Evolutionary conservation across 2,797 vertebrate species (phyloP).

Genomic region (Premnoplex brunnescens): DNA sequence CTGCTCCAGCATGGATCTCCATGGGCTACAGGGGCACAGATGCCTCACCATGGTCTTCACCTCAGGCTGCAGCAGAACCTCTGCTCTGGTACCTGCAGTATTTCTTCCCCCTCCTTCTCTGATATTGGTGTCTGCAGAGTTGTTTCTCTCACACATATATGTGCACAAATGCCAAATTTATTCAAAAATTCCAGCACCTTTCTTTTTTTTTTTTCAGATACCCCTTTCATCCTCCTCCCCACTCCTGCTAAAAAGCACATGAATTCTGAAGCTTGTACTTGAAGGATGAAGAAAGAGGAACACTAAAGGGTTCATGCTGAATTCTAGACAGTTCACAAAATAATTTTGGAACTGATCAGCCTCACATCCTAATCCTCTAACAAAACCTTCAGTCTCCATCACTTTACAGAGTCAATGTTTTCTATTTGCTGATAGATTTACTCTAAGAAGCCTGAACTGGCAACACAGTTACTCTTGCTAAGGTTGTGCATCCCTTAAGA

Average conservation of each 20-base stretch:
- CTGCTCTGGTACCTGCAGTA: not conserved
- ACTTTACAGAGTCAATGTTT: not conserved
- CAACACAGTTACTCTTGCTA: not conserved
- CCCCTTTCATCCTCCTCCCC: too few relatives aligned
- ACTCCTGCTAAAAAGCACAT: not conserved
- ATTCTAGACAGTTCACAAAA: not conserved
- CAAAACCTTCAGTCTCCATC: not conserved
- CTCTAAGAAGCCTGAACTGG: not conserved
- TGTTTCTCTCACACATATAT: not conserved
- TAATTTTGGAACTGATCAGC: not conserved
- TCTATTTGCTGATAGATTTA: not conserved
- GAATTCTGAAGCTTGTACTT: not conserved
- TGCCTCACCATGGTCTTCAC: fast-evolving
- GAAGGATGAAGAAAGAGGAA: not conserved
- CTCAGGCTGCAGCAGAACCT: not conserved
- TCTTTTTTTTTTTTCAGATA: not conserved
- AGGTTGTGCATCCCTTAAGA: not conserved
- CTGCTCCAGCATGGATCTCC: fast-evolving
- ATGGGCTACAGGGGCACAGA: fast-evolving
- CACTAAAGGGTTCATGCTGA: not conserved
- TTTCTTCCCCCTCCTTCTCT: not conserved
- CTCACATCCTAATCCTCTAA: not conserved
- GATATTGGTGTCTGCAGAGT: not conserved
- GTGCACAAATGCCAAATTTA: not conserved
- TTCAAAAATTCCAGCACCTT: not conserved